Conservation (phyloP, 2,797 vertebrate genomes). For the Amblyraja radiata region DNA sequence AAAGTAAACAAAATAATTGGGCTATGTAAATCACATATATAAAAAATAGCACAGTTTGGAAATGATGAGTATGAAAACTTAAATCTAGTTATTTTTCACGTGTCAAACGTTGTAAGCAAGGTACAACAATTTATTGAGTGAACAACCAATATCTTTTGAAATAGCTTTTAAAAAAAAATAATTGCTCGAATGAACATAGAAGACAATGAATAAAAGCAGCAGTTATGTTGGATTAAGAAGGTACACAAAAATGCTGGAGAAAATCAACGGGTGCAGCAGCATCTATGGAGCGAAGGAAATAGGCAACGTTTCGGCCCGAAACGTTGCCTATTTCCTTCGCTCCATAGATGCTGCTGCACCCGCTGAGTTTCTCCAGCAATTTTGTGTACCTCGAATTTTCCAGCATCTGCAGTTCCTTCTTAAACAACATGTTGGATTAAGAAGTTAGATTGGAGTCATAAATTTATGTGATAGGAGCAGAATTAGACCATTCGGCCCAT, state of each 20-base stretch:
- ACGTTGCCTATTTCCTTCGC: no score
- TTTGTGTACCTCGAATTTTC: no score
- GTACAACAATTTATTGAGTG: not conserved
- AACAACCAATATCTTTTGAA: not conserved
- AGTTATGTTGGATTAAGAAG: not conserved
- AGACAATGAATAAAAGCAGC: not conserved
- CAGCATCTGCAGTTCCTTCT: no score
- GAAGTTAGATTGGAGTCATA: not conserved
- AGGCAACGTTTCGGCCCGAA: no score
- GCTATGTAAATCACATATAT: no score
- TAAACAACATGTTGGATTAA: not conserved
- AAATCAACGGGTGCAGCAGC: no score
- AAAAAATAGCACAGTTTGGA: not conserved
- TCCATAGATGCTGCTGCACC: no score
- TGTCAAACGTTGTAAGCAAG: not conserved
- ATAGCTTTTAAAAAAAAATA: not conserved
- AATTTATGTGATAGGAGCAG: no score
- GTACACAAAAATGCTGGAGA: no score
- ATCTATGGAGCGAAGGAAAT: no score
- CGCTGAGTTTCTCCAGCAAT: no score
- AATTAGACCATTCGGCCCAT: no score
- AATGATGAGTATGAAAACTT: not conserved
- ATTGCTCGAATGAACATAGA: not conserved
- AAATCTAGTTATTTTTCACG: not conserved
- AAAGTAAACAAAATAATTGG: not conserved